Evolutionary conservation across 2,888 invertebrate species (phyloP).

Genomic region (Cheilosia soror): DNA sequence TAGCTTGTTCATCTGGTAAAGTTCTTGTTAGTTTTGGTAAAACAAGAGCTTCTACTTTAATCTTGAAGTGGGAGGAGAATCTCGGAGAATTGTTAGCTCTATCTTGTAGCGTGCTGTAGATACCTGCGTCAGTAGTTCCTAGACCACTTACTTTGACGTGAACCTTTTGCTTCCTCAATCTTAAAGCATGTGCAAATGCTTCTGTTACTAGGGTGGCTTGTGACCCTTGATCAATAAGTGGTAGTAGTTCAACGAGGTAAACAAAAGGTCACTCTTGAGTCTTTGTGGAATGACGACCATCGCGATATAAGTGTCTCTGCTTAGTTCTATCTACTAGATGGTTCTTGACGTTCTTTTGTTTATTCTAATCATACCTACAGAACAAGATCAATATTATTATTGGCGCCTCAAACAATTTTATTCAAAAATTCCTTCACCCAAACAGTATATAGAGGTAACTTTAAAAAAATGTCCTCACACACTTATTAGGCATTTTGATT

Average conservation of each 20-base stretch:
- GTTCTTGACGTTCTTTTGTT: too few relatives aligned
- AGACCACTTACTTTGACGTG: neutral
- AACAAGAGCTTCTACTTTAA: neutral
- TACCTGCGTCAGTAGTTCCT: neutral
- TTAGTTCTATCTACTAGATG: too few relatives aligned
- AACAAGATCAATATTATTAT: neutral
- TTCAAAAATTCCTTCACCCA: slow-evolving; percentile 7
- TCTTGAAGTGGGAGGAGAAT: neutral
- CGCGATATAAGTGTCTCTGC: too few relatives aligned
- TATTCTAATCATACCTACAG: too few relatives aligned
- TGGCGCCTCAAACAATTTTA: neutral
- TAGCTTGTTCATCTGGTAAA: neutral
- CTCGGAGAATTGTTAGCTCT: neutral
- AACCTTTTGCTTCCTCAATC: too few relatives aligned
- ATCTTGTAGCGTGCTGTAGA: neutral
- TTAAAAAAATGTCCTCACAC: slow-evolving; percentile 52
- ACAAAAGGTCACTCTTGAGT: too few relatives aligned
- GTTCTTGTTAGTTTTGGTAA: neutral
- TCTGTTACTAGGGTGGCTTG: too few relatives aligned
- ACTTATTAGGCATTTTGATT: slow-evolving; percentile 67
- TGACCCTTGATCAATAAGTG: too few relatives aligned
- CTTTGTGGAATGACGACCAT: too few relatives aligned
- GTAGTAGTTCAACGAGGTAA: too few relatives aligned
- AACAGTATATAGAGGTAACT: neutral
- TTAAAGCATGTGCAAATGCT: too few relatives aligned